Evolutionary conservation across 1,140 invertebrate genomes (phyloP), one percentile per base, ranked within the genome.

Genomic region (Orchestia grillus): DNA sequence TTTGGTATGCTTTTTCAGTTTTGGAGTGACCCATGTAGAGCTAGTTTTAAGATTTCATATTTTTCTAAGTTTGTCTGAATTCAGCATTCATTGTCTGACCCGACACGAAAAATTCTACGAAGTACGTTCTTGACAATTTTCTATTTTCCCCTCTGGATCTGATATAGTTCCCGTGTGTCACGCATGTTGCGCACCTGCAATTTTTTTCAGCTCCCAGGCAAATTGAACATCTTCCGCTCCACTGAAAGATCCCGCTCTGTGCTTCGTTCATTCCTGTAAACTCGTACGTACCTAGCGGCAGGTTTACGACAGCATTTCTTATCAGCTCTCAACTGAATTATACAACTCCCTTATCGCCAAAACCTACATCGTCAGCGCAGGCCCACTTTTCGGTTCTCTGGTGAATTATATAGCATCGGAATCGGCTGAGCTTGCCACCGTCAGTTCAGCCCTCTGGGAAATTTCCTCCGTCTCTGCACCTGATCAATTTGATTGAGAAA

Each of bases 401-500:
- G 43, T 41, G 43, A 90, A 90, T 90, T 90, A 90, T 90, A 28
- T 44, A 42, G 92, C 92, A 45, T 94, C 44, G 41, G 44, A 94
- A 94, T 94, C 92, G 47, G 43, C 92, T 11, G 43, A 42, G 88
- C 11, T 90, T 90, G 92, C 88, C 44, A 44, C 88, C 23, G 88
- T 41, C 88, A 43, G 88, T 44, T 91, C 40, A 44, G 92, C 92
- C 43, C 43, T 42, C 36, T 45, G 92, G 92, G 92, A 94, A 94
- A 94, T 94, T 45, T 47, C 43, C 92, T 45, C 44, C 41, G 92
- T 44, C 92, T 94, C 92, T 36, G 15, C 36, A 47, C 92, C 92
- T 94, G 92, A 42, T 94, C 92, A 47, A 94, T 94, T 94, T 94
- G 43, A 44, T 94, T 40, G 36, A 40, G 44, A 94, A 94, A 94